Evolutionary conservation across 2,888 invertebrate genomes (phyloP).

Genomic region (Ctena decussata): DNA sequence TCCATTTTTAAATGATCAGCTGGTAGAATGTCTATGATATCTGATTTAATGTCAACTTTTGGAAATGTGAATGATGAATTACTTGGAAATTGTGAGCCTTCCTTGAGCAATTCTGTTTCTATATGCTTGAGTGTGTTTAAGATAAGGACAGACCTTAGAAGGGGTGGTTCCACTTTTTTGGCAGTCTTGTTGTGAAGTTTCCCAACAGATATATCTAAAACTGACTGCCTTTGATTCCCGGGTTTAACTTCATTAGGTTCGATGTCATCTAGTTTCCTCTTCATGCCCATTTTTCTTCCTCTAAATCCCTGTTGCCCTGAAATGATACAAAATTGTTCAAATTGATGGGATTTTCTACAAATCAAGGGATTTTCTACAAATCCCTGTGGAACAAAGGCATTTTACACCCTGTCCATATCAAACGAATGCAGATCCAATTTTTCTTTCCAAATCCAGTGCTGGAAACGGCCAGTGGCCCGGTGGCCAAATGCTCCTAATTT

Average conservation of each 20-base stretch:
- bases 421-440: no score
- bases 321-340: no score
- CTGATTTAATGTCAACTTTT: slow-evolving; percentile 66
- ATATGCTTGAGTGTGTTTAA: slow-evolving; percentile 96
- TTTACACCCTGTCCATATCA: no score
- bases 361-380: no score
- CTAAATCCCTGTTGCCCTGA: no score
- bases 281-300: slow-evolving; percentile 68
- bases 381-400: no score
- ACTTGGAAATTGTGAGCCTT: slow-evolving; percentile 84
- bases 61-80: slow-evolving; percentile 65
- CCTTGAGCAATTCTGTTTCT: slow-evolving; percentile 92
- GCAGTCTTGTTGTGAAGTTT: slow-evolving; percentile 92
- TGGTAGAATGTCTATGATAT: slow-evolving; percentile 69
- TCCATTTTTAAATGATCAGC: slow-evolving; percentile 50
- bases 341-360: no score
- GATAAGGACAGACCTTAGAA: slow-evolving; percentile 96
- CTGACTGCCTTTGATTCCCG: slow-evolving; percentile 90
- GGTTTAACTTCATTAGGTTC: slow-evolving; percentile 41
- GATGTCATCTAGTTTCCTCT: slow-evolving; percentile 69
- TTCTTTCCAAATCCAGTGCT: no score
- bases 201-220: slow-evolving; percentile 96
- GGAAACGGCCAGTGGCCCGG: no score
- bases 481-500: no score
- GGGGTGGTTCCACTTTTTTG: slow-evolving; percentile 92